Evolutionary conservation across 2,113 vertebrate species (phyloP), one percentile per base, ranked within the genome.

Genomic region (Platysternon megacephalum): DNA sequence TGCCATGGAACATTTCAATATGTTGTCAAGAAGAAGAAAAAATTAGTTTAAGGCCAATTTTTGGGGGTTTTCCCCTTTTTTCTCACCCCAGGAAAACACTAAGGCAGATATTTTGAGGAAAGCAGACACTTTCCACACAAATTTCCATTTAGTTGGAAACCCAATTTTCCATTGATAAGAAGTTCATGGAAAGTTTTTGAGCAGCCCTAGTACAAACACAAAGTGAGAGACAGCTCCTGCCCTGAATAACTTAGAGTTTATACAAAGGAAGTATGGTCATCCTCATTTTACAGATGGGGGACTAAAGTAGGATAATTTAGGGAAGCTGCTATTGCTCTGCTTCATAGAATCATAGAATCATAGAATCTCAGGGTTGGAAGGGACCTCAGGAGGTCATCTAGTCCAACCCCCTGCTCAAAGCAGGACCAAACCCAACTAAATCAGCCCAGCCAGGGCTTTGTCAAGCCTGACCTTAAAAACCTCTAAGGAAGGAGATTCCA

Each of bases 71-170:
- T 84, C 85, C 82, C 28, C 5, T 2, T 56, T 0, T 3, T 72
- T 83, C 79, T 79, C 5, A 3, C 51, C 2, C 3, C 13, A 0
- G 0, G 13, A 74, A 72, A 42, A 79, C 74, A 32, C 11, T 82
- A 32, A 48, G 3, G 55, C 11, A 61, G 58, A 32, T 12, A 42
- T 83, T 80, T 56, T 85, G 29, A 68, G 8, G 22, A 94, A 92
- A 79, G 7, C 8, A 68, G 32, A 1, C 6, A 5, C n/a, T 10
- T 51, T 2, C 49, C 5, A 58, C 0, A 55, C 0, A 32, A 6
- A 55, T 61, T 61, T 61, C 58, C 29, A 61, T 82, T 83, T 49
- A n/a, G 2, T 5, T 42, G 19, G 83, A 95, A 95, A 83, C 2
- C 24, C 55, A 24, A 35, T 81, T 83, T 88, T 80, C 39, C 80